Conservation (phyloP, 2,113 vertebrate genomes). For the Camelus dromedarius region DNA sequence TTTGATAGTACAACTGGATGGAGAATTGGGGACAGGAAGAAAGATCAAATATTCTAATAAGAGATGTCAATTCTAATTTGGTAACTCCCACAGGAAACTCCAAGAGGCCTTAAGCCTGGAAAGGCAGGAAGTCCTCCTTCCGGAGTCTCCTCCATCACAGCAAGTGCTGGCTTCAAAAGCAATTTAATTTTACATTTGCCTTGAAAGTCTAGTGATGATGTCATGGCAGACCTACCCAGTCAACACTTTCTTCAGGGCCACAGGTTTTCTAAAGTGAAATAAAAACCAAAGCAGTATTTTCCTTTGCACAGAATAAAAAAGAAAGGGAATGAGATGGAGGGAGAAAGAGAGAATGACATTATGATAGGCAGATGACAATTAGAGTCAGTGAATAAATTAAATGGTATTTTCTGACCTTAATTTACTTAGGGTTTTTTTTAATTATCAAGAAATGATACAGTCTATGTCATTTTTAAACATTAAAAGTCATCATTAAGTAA, state of each 20-base stretch:
- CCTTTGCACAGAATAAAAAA: slow-evolving; percentile 42
- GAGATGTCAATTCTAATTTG: background rate
- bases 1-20: background rate
- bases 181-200: slow-evolving; percentile 24
- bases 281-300: background rate
- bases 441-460: background rate
- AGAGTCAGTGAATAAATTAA: background rate
- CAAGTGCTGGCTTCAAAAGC: slow-evolving; percentile 32
- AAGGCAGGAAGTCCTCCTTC: slow-evolving; percentile 36
- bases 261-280: slow-evolving; percentile 57
- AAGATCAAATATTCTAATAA: slow-evolving; percentile 12
- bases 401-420: background rate
- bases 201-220: slow-evolving; percentile 15
- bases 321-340: background rate
- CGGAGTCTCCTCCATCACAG: slow-evolving; percentile 33
- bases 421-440: background rate
- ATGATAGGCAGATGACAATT: background rate
- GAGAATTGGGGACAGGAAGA: background rate
- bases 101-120: background rate
- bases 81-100: slow-evolving; percentile 7
- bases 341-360: background rate
- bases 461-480: background rate
- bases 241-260: slow-evolving; percentile 30
- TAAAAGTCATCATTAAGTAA: slow-evolving; percentile 33
- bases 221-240: background rate